Evolutionary conservation across 2,888 invertebrate species (phyloP).

Genomic region (Leistus spinibarbis): DNA sequence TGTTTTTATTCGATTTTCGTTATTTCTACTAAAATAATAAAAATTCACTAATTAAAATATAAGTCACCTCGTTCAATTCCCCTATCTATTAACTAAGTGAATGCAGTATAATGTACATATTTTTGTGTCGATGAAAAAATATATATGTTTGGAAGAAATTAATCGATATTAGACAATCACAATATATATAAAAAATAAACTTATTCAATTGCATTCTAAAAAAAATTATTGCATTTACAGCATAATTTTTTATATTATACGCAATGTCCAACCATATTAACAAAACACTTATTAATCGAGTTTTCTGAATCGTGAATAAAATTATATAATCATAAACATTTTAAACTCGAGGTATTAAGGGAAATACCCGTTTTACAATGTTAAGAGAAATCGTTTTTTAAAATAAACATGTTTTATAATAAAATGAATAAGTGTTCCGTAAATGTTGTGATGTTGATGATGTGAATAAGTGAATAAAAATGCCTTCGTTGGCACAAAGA

Average conservation of each 20-base stretch:
- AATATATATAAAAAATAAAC: neutral
- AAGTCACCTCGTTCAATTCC: constrained; percentile 36
- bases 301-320: too few species aligned
- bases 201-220: neutral
- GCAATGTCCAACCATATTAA: too few species aligned
- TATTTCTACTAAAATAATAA: constrained; percentile 20
- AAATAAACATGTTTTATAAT: too few species aligned
- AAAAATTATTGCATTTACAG: neutral
- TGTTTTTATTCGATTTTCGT: neutral
- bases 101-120: constrained; percentile 38
- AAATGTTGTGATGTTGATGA: neutral
- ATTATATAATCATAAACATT: too few species aligned
- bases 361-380: too few species aligned
- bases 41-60: constrained; percentile 26
- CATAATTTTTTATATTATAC: too few species aligned
- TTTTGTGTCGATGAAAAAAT: constrained; percentile 37
- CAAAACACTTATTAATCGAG: too few species aligned
- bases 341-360: too few species aligned
- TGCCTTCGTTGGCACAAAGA: constrained; percentile 27
- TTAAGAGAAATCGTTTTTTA: too few species aligned
- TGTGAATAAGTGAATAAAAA: neutral
- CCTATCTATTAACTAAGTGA: constrained; percentile 34
- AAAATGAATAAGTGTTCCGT: too few species aligned
- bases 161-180: neutral
- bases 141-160: constrained; percentile 38